Evolutionary conservation across 2,888 invertebrate species (phyloP).

Genomic region (Dilophus febrilis): DNA sequence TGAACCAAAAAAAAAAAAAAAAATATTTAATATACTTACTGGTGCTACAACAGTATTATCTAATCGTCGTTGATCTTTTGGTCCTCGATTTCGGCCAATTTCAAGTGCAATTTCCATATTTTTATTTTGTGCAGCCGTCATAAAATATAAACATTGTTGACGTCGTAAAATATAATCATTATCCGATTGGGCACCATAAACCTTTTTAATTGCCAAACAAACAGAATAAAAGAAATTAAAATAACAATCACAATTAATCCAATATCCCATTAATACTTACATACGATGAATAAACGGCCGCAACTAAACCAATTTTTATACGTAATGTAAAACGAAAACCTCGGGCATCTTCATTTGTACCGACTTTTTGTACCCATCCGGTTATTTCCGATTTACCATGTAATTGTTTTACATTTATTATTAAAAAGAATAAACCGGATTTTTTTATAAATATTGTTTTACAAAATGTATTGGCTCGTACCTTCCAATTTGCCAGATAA

Average conservation of each 20-base stretch:
- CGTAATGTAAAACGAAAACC: background rate
- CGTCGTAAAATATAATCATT: background rate
- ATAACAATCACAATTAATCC: background rate
- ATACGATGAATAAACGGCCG: background rate
- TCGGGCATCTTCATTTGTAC: background rate
- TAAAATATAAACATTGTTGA: background rate
- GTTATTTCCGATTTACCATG: background rate
- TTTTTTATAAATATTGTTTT: constrained; percentile 29
- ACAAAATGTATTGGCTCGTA: constrained; percentile 1
- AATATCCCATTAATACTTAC: background rate
- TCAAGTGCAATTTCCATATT: background rate
- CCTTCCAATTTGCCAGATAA: background rate
- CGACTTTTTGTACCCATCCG: constrained; percentile 1
- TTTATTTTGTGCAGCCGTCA: background rate
- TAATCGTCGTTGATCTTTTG: background rate
- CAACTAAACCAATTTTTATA: background rate
- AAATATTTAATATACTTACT: too few relatives aligned
- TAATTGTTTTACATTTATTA: constrained; percentile 29
- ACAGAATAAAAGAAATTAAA: background rate
- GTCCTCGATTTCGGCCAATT: background rate
- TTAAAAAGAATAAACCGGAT: constrained; percentile 34
- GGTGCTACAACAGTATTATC: background rate
- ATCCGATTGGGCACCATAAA: background rate
- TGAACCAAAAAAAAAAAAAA: too few relatives aligned
- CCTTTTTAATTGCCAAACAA: background rate